Conservation (phyloP, 2,797 vertebrate species). For the Aldrovandia affinis region DNA sequence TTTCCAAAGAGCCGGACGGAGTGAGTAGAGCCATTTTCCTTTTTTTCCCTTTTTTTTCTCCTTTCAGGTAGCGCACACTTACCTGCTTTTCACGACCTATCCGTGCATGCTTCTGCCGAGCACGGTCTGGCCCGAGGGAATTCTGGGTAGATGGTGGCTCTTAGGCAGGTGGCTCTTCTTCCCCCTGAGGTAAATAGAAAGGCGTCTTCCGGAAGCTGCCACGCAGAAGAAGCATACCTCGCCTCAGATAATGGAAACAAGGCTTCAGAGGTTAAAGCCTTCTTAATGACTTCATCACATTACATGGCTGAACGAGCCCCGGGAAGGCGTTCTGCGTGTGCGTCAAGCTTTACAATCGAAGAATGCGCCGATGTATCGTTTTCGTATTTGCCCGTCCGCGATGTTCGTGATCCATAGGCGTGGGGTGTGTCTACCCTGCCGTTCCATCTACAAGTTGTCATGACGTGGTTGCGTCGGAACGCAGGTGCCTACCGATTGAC, state of each 20-base stretch:
- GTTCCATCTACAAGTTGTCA: neutral
- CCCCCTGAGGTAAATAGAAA: neutral
- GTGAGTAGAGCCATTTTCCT: too few species aligned
- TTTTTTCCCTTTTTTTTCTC: too few species aligned
- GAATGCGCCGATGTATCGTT: neutral
- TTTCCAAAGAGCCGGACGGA: too few species aligned
- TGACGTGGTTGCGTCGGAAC: too few species aligned
- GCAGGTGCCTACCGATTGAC: neutral
- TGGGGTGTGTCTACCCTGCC: neutral
- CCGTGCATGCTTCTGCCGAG: neutral
- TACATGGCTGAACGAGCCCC: neutral
- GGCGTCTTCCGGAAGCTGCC: neutral
- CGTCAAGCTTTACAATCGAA: neutral
- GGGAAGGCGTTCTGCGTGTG: neutral
- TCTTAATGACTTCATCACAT: constrained; percentile 15
- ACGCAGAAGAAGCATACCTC: neutral
- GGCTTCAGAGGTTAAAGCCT: neutral
- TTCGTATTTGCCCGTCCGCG: neutral
- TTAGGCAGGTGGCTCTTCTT: neutral
- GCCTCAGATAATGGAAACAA: neutral
- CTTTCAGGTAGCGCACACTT: neutral
- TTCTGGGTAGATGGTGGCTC: neutral
- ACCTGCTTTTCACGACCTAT: neutral
- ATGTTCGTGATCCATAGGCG: neutral
- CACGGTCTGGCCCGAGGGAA: neutral